Evolutionary conservation across 1,140 invertebrate genomes (phyloP).

Genomic region (Acromyrmex echinatior): DNA sequence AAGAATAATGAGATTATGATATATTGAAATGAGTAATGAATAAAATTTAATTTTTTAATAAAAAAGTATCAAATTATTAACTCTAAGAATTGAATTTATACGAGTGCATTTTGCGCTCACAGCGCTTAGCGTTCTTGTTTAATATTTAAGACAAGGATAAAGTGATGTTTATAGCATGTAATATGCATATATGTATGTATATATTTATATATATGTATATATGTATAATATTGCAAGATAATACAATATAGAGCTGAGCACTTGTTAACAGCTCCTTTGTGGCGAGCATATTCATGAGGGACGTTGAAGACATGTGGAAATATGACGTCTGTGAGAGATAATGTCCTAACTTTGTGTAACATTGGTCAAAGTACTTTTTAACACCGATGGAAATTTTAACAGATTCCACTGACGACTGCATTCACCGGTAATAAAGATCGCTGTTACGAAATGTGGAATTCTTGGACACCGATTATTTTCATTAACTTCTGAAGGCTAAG

Average conservation of each 20-base stretch:
- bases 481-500: constrained; percentile 34
- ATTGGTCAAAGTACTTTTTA: constrained; percentile 21
- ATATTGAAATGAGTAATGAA: not conserved
- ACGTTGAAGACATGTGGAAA: constrained; percentile 50
- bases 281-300: constrained; percentile 15
- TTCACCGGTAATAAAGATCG: constrained; percentile 31
- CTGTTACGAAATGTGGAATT: constrained; percentile 37
- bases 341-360: constrained; percentile 22
- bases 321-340: constrained; percentile 40
- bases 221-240: not conserved
- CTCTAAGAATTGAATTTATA: not conserved
- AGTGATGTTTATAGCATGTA: too few relatives aligned
- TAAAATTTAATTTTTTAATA: constrained; percentile 10
- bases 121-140: too few relatives aligned
- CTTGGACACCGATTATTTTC: constrained; percentile 41
- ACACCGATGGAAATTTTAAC: constrained; percentile 41
- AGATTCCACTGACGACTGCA: constrained; percentile 15
- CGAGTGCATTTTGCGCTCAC: too few relatives aligned
- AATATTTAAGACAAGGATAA: too few relatives aligned
- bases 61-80: not conserved
- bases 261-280: constrained; percentile 37
- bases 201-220: not conserved
- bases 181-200: too few relatives aligned
- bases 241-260: not conserved
- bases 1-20: not conserved